Conservation (phyloP, 1,140 invertebrate species). For the Portunus trituberculatus region DNA sequence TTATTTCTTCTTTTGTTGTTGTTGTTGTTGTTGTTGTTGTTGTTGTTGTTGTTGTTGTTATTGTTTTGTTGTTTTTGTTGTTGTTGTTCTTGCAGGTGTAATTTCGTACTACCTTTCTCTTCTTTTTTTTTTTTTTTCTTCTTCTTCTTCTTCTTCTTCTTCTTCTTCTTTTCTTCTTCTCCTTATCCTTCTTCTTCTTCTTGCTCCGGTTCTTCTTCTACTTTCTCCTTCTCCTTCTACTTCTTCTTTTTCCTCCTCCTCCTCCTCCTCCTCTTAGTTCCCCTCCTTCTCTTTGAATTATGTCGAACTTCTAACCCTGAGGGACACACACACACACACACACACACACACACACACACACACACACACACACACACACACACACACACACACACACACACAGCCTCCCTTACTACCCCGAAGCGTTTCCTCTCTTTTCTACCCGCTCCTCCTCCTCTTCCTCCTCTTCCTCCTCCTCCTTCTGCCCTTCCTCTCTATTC, state of each 20-base stretch:
- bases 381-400: constrained; percentile 54
- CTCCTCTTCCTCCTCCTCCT: background rate
- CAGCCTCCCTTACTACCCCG: background rate
- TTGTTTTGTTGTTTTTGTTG: too few relatives aligned
- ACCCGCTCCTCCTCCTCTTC: background rate
- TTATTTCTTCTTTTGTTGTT: too few relatives aligned
- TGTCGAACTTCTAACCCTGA: background rate
- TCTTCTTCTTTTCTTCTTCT: background rate
- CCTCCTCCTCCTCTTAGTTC: too few relatives aligned
- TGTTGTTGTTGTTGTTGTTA: too few relatives aligned
- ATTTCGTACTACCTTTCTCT: background rate
- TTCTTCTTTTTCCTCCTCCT: too few relatives aligned
- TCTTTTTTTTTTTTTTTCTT: background rate
- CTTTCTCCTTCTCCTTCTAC: too few relatives aligned
- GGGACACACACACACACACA: constrained; percentile 41
- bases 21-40: too few relatives aligned
- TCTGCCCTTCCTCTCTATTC: background rate
- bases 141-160: too few relatives aligned
- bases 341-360: constrained; percentile 55
- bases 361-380: constrained; percentile 58
- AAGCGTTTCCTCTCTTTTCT: background rate
- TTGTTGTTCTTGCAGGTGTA: background rate
- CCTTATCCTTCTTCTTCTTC: background rate
- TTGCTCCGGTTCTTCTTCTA: too few relatives aligned
- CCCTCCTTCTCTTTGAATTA: background rate